Percentiles rank a stretch among this genome's conserved stretches.
These are phyloP conservation scores for Alexandromys fortis DNA, from an alignment of 2,113 vertebrate genomes.

Conservation along the genomic window DNA sequence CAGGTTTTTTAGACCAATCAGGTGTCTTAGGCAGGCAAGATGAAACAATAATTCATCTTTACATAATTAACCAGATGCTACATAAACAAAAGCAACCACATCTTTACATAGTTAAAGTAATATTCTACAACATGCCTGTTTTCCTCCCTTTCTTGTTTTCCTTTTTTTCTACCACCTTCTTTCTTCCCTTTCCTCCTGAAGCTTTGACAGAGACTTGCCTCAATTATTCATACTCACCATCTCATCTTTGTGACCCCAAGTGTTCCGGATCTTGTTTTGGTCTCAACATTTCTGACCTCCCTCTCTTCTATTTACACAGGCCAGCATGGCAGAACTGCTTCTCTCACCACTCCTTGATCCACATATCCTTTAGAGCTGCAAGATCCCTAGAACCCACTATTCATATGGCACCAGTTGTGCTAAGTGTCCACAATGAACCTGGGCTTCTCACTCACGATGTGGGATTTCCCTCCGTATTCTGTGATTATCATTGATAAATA, in stretches of 20 bases:
- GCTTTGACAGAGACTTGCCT: not conserved
- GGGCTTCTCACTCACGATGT: not conserved
- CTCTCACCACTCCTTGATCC: not conserved
- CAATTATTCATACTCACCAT: not conserved
- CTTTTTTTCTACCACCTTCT: not conserved
- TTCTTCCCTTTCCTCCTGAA: not conserved
- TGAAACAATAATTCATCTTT: not conserved
- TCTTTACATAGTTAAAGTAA: not conserved
- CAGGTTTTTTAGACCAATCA: not conserved
- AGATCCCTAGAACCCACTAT: not conserved
- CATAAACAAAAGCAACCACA: not conserved
- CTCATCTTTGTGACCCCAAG: not conserved
- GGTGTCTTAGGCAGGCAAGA: not conserved
- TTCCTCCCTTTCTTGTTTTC: not conserved
- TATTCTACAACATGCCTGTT: not conserved
- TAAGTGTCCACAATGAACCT: not conserved
- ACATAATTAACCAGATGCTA: not conserved
- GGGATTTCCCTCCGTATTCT: too few relatives aligned
- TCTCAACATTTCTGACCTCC: not conserved
- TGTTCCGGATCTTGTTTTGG: not conserved
- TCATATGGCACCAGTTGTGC: not conserved
- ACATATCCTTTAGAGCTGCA: accelerated
- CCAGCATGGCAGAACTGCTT: not conserved
- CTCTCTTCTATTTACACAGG: not conserved
- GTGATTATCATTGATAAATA: too few relatives aligned